Percentiles rank a stretch among this genome's conserved stretches.
Evolutionary conservation across 2,888 invertebrate species (phyloP).

Genomic region (Ashinkailepas kermadecensis): DNA sequence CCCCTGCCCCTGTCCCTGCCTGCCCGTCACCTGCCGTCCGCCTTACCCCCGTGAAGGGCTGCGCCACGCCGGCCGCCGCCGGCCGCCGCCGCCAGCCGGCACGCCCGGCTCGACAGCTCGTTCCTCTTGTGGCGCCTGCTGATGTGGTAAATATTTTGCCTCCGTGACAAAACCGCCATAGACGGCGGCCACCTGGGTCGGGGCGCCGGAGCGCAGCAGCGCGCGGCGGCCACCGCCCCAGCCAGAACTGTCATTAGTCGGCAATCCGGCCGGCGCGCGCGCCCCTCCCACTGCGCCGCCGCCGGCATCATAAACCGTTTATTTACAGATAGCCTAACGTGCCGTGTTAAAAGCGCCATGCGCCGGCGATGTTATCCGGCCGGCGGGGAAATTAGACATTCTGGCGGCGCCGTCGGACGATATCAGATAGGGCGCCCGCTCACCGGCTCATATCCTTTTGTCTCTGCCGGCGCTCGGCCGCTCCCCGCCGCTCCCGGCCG

Average conservation of each 20-base stretch:
- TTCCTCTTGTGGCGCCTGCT: neutral
- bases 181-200: neutral
- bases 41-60: too few species aligned
- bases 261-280: neutral
- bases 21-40: too few species aligned
- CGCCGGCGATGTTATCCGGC: neutral
- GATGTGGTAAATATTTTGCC: slow-evolving; percentile 13
- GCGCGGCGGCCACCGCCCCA: too few species aligned
- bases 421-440: neutral
- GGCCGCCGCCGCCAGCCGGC: slow-evolving; percentile 7
- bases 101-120: neutral
- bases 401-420: neutral
- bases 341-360: neutral
- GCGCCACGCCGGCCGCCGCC: too few species aligned
- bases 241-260: neutral
- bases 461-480: neutral
- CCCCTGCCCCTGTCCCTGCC: too few species aligned
- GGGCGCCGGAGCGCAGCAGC: neutral
- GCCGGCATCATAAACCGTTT: neutral
- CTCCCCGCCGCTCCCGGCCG: neutral
- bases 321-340: slow-evolving; percentile 11
- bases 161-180: slow-evolving; percentile 19
- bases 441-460: slow-evolving; percentile 18
- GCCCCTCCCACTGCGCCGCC: neutral
- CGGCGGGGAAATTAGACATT: neutral